A percentile compares a stretch with the other conserved stretches of the same genome.
Conservation (phyloP, 2,113 vertebrate species). For the Lampris megalopsis region DNA sequence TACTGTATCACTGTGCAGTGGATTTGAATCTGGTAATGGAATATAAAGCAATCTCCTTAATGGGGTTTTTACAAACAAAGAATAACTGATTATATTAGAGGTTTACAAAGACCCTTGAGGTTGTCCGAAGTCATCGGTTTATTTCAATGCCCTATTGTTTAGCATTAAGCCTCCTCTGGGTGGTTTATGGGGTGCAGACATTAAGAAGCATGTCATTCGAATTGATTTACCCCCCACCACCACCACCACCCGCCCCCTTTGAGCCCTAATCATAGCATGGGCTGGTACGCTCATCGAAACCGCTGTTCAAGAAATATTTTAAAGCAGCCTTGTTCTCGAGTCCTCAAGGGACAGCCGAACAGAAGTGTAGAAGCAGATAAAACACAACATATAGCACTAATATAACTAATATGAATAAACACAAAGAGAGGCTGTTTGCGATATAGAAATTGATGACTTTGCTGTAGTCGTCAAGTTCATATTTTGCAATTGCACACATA, state of each 20-base stretch:
- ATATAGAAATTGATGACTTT: no score
- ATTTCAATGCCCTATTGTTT: slow-evolving; percentile 42
- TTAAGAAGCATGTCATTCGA: slow-evolving; percentile 29
- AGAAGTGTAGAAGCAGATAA: background rate
- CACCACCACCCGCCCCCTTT: background rate
- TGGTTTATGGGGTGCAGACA: slow-evolving; percentile 15
- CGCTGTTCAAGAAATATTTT: background rate
- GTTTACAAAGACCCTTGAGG: background rate
- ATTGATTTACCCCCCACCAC: slow-evolving; percentile 2
- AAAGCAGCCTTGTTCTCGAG: background rate
- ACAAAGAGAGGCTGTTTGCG: no score
- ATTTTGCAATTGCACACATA: no score
- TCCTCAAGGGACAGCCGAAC: background rate
- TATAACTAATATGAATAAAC: background rate
- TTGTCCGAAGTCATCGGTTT: background rate
- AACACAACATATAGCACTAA: background rate
- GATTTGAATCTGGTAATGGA: background rate
- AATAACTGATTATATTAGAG: background rate
- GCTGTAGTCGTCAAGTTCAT: no score
- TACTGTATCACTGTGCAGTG: background rate
- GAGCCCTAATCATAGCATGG: slow-evolving; percentile 32
- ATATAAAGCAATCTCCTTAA: background rate
- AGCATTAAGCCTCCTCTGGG: slow-evolving; percentile 29
- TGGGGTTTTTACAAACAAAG: background rate
- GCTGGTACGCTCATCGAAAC: slow-evolving; percentile 23